Percentiles rank a stretch among this genome's conserved stretches.
phyloP scores from a whole-genome alignment of 2,797 vertebrate species.

The Acipenser ruthenus region DNA sequence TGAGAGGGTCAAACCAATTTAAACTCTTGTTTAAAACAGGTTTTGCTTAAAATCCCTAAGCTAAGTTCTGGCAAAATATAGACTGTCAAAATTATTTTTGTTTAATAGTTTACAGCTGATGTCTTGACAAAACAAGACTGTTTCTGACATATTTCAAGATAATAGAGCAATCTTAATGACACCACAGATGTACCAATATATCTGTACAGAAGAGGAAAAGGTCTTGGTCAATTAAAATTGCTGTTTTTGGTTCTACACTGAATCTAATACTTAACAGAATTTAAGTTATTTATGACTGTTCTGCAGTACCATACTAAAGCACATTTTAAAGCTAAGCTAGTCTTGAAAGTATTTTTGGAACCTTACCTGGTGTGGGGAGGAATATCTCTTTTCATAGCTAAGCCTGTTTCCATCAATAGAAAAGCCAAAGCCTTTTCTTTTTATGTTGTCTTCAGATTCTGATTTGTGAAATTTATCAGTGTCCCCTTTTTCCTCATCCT shows the following conservation, averaged over 20 bases:
- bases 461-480: constrained; percentile 66
- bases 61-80: too few relatives aligned
- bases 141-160: constrained; percentile 4
- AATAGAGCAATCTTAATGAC: background rate
- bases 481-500: constrained; percentile 69
- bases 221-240: too few relatives aligned
- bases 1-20: constrained; percentile 16
- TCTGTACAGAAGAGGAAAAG: background rate
- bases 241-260: too few relatives aligned
- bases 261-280: too few relatives aligned
- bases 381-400: constrained; percentile 73
- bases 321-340: too few relatives aligned
- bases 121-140: background rate
- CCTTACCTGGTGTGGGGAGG: constrained; percentile 77
- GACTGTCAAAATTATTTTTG: background rate
- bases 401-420: constrained; percentile 69
- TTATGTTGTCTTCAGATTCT: constrained; percentile 73
- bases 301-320: too few relatives aligned
- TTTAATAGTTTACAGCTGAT: background rate
- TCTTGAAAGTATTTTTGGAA: background rate
- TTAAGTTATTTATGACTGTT: too few relatives aligned
- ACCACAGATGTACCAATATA: background rate
- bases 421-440: constrained; percentile 69
- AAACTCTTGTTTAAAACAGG: background rate
- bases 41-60: too few relatives aligned